phyloP scores from a whole-genome alignment of 2,797 vertebrate species.

The Spinibarbus caldwelli region DNA sequence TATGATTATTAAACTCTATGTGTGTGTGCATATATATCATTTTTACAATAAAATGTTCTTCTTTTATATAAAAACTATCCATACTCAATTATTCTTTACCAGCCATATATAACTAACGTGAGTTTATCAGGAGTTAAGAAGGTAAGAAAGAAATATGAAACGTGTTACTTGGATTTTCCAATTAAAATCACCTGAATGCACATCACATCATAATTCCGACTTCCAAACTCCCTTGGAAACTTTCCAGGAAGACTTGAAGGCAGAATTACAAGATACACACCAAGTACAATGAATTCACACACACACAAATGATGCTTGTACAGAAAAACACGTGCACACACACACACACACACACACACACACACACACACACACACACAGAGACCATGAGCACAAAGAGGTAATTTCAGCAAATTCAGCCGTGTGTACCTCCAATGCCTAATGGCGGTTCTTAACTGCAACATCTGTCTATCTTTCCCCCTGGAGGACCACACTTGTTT shows the following conservation, averaged over 20 bases:
- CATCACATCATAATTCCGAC: background rate
- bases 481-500: constrained; percentile 48
- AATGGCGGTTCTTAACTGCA: constrained; percentile 64
- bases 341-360: background rate
- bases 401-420: constrained; percentile 68
- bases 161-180: background rate
- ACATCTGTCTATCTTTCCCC: constrained; percentile 46
- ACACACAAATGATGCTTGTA: background rate
- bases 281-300: background rate
- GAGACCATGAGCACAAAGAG: background rate
- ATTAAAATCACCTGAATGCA: background rate
- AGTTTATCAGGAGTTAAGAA: background rate
- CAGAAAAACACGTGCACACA: background rate
- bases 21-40: too few species aligned
- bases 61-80: background rate
- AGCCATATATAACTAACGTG: background rate
- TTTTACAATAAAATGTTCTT: too few species aligned
- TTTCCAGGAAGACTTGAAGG: background rate
- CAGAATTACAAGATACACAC: background rate
- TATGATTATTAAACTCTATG: too few species aligned
- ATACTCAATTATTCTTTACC: background rate
- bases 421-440: constrained; percentile 57
- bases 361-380: background rate
- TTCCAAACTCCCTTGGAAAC: background rate
- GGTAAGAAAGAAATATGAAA: background rate